Conservation (phyloP, 2,113 vertebrate genomes). For the Axis porcinus region DNA sequence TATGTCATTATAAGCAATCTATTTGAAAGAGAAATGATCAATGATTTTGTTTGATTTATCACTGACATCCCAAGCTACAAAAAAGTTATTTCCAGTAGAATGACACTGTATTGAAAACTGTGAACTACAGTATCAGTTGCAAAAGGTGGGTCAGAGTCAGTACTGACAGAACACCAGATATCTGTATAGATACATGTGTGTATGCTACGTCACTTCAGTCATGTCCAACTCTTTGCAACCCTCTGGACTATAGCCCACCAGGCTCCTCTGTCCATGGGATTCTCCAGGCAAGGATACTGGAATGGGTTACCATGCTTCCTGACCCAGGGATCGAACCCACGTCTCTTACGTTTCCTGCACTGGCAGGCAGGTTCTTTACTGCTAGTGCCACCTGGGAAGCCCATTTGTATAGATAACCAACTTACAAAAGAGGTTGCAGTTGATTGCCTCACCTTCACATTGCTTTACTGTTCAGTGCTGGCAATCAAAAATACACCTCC, state of each 20-base stretch:
- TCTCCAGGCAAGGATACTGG: not conserved
- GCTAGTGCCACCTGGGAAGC: not conserved
- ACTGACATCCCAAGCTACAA: not conserved
- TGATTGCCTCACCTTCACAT: not conserved
- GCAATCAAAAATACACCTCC: not conserved
- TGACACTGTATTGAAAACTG: not conserved
- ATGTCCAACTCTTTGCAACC: not conserved
- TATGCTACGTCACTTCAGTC: not conserved
- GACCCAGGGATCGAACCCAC: not conserved
- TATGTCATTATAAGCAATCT: not conserved
- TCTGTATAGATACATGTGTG: not conserved
- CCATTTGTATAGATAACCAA: not conserved
- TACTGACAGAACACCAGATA: not conserved
- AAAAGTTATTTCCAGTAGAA: slow-evolving; percentile 5
- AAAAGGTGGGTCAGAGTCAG: not conserved
- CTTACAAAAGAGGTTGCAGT: not conserved
- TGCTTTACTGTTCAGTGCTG: not conserved
- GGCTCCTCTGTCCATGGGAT: not conserved
- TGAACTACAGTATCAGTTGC: not conserved
- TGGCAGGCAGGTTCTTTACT: not conserved
- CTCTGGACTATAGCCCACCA: not conserved
- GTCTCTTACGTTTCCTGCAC: not conserved
- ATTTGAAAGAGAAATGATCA: not conserved
- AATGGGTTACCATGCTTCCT: not conserved
- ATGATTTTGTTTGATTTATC: not conserved